Base-by-base conservation (phyloP, 2,797 vertebrate species). In the Ptychobarbus kaznakovi region DNA sequence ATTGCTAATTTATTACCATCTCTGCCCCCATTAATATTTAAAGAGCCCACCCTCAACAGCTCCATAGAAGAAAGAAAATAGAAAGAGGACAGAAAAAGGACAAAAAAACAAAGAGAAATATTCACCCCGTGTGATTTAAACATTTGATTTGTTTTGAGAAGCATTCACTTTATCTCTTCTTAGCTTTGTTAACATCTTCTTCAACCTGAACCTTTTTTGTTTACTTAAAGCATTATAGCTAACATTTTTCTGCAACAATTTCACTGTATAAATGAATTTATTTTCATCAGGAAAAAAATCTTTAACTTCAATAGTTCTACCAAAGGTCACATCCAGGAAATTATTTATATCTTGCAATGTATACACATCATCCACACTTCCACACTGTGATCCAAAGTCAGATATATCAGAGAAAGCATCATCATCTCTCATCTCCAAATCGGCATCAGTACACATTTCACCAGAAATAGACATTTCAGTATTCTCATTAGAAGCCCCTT, bases 51-150 rank as follows among this genome's bases (percentile, higher is more conserved):
- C 22, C 35, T 69, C 8, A 69, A 69, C 35, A 69, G 18, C 66
- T 40, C 66, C 66, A 69, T 22, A 38, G 4, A 16, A 69, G 22
- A 1, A 11, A 2, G 40, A 20, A 12, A 69, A 69, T 20, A 40
- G 2, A 20, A 40, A 35, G 1, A 11, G 66, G 18, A 11, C 18
- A 40, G 18, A 22, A 40, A 38, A 38, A 13, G 28, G 32, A 65
- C 1, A 32, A 7, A 32, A 16, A 32, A 2, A 6, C 18, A 7
- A 0, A 18, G 10, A 18, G 18, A 32, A 0, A 0, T 4, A 3
- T 40, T 22, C 4, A 42, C 20, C 4, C 10, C 4, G 0, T n/a
- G 38, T 42, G 20, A 22, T 1, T 69, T 69, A 40, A 68, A 38
- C 8, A 20, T 68, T 38, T 38, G 8, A 38, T 68, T 9, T 66